These are phyloP conservation scores for Stenichneumon culpator DNA, from an alignment of 2,888 invertebrate genomes.

Conservation along the genomic window DNA sequence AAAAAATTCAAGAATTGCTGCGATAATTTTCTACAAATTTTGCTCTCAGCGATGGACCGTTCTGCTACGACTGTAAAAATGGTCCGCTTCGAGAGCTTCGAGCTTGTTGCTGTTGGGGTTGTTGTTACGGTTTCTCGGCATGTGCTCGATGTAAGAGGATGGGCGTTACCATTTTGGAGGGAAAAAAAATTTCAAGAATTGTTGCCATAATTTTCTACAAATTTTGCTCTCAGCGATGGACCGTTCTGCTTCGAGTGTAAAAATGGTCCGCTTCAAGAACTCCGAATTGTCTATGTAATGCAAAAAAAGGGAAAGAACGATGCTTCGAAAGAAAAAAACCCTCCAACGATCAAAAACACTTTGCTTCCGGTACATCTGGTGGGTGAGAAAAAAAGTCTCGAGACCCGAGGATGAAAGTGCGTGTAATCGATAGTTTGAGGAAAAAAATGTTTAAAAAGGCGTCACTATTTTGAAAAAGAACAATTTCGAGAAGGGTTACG, in stretches of 20 bases:
- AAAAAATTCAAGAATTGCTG: neutral
- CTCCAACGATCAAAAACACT: conserved; percentile 22
- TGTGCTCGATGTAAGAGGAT: no score
- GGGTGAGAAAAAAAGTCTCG: neutral
- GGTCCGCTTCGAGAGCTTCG: no score
- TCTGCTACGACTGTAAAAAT: no score
- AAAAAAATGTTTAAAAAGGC: no score
- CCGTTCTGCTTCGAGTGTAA: neutral
- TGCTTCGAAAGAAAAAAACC: neutral
- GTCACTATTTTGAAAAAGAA: neutral
- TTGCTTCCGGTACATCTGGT: neutral
- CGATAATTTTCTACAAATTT: conserved; percentile 17
- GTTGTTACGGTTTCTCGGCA: no score
- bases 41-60: no score
- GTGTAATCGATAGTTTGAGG: conserved; percentile 12
- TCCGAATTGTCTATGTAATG: neutral
- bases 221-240: conserved; percentile 22
- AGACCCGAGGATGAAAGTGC: neutral
- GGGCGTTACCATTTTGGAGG: neutral
- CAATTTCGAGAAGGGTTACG: neutral
- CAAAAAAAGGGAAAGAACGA: neutral
- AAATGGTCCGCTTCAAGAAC: no score
- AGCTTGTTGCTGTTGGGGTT: no score
- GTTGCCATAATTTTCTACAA: conserved; percentile 5
- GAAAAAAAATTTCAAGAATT: neutral